Percentiles rank a stretch among this genome's conserved stretches.
phyloP scores from a whole-genome alignment of 2,888 invertebrate species.

The Gastrophysa polygoni region DNA sequence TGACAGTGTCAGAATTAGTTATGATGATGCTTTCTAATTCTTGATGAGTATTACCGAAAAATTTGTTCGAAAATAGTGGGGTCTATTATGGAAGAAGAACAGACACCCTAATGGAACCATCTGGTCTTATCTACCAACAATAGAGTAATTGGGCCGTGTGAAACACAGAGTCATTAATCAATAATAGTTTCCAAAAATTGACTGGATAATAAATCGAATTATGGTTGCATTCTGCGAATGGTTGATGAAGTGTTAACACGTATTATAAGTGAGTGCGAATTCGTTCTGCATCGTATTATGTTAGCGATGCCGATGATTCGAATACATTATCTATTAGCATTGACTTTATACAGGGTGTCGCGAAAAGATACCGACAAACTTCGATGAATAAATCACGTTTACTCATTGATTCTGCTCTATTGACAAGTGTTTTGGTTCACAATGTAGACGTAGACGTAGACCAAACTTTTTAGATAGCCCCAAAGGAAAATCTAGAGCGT shows the following conservation, averaged over 20 bases:
- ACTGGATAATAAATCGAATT: constrained; percentile 36
- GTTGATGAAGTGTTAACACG: constrained; percentile 33
- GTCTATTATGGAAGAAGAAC: not conserved
- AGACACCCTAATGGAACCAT: constrained; percentile 41
- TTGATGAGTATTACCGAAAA: no score
- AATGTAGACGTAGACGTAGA: no score
- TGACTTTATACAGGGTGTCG: no score
- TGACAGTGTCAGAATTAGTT: no score
- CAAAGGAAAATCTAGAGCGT: no score
- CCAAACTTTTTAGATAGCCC: no score
- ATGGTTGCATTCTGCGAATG: constrained; percentile 21
- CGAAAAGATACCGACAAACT: no score
- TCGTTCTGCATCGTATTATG: constrained; percentile 20
- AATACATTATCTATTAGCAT: not conserved
- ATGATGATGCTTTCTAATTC: no score
- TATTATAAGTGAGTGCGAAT: constrained; percentile 20
- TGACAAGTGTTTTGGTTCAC: no score
- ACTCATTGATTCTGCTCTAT: no score
- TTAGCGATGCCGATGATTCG: not conserved
- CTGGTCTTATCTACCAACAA: constrained; percentile 46
- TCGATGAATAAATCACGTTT: no score
- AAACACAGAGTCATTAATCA: constrained; percentile 51
- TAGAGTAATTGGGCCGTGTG: constrained; percentile 52
- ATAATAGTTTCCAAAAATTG: constrained; percentile 46
- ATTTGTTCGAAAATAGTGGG: not conserved